These are phyloP conservation scores for Nephrotoma guestfalica DNA, from an alignment of 2,888 invertebrate genomes.

Conservation along the genomic window DNA sequence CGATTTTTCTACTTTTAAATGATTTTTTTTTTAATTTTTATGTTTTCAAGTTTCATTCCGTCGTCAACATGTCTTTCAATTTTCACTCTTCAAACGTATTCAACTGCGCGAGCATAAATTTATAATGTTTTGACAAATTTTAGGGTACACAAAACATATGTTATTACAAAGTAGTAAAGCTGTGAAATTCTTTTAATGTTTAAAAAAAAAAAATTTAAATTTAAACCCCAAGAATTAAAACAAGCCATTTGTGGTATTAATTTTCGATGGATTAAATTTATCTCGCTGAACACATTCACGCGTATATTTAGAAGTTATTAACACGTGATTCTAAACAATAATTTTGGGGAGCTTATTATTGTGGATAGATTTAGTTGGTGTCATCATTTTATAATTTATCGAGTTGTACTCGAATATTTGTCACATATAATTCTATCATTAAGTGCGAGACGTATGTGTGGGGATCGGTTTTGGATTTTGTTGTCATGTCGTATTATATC, in stretches of 20 bases:
- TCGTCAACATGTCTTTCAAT: background rate
- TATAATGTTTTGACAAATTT: conserved; percentile 4
- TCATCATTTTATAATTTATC: background rate
- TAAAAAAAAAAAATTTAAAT: background rate
- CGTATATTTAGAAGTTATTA: background rate
- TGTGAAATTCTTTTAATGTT: conserved; percentile 1
- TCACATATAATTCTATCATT: background rate
- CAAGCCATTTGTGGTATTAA: background rate
- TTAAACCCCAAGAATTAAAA: background rate
- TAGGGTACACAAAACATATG: conserved; percentile 5
- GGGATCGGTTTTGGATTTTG: background rate
- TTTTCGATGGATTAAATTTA: background rate
- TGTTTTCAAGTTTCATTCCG: background rate
- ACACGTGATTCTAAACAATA: background rate
- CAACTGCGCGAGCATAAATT: background rate
- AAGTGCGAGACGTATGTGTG: background rate
- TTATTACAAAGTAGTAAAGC: background rate
- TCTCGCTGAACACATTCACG: background rate
- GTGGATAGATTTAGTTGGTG: background rate
- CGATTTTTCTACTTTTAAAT: background rate
- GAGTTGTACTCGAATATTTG: background rate
- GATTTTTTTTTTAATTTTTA: background rate
- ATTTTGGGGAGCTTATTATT: background rate
- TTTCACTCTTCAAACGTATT: background rate
- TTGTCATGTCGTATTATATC: background rate